Conservation (phyloP, 2,888 invertebrate genomes). For the Calameuta idolon region DNA sequence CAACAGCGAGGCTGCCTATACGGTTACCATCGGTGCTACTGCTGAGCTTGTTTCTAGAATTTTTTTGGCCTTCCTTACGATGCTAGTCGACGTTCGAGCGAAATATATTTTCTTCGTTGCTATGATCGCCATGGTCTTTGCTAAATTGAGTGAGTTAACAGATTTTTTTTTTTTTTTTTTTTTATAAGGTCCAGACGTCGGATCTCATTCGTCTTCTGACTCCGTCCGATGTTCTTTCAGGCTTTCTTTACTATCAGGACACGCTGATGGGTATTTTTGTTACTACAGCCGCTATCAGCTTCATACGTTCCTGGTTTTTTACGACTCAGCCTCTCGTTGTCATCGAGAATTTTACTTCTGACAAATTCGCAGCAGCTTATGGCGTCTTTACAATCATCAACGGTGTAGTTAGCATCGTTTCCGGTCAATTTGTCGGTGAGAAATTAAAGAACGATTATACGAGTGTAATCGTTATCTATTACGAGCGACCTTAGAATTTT, state of each 20-base stretch:
- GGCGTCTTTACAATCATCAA: constrained; percentile 80
- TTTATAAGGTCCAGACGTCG: background rate
- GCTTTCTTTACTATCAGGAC: constrained; percentile 71
- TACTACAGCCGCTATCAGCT: constrained; percentile 74
- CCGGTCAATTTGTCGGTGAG: constrained; percentile 78
- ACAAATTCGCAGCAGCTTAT: constrained; percentile 79
- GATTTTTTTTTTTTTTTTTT: constrained; percentile 3
- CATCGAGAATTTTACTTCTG: constrained; percentile 75
- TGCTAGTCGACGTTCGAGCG: constrained; percentile 73
- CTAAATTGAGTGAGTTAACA: constrained; percentile 78
- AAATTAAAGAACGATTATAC: constrained; percentile 5
- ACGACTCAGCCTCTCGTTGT: constrained; percentile 79
- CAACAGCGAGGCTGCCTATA: constrained; percentile 73
- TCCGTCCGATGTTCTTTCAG: constrained; percentile 63
- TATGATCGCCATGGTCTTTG: constrained; percentile 75
- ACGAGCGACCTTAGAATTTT: background rate
- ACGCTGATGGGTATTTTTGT: constrained; percentile 72
- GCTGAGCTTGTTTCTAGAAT: constrained; percentile 78
- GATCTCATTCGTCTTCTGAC: background rate
- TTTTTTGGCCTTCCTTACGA: constrained; percentile 73
- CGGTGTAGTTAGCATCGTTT: constrained; percentile 76
- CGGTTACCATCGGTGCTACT: constrained; percentile 78
- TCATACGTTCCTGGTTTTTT: constrained; percentile 78
- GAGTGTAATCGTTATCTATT: background rate
- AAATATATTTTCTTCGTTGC: constrained; percentile 76